Evolutionary conservation across 2,113 vertebrate species (phyloP).

Genomic region (Sorex araneus): DNA sequence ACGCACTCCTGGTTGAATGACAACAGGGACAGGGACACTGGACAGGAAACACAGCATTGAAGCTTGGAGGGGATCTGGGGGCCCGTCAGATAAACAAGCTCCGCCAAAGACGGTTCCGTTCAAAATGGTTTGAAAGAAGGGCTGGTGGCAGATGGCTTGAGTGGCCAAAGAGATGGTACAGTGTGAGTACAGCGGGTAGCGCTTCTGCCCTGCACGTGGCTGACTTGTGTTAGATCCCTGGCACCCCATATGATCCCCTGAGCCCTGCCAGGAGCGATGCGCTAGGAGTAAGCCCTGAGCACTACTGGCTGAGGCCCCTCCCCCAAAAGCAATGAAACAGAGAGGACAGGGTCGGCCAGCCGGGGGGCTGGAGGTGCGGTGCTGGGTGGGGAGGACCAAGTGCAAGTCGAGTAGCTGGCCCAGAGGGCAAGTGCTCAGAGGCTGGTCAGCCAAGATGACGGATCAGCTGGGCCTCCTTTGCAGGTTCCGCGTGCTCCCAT

Average conservation of each 20-base stretch:
- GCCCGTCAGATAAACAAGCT: neutral
- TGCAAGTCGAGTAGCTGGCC: neutral
- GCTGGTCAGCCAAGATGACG: constrained; percentile 43
- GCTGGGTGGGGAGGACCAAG: neutral
- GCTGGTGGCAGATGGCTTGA: constrained; percentile 1
- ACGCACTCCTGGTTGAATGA: constrained; percentile 50
- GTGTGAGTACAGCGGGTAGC: no score
- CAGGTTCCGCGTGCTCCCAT: neutral
- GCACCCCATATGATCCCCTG: no score
- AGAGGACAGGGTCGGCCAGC: neutral
- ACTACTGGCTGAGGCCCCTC: no score
- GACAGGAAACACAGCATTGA: constrained; percentile 44
- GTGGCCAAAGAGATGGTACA: no score
- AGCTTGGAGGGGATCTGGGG: neutral
- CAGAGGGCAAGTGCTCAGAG: neutral
- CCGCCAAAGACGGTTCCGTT: constrained; percentile 36
- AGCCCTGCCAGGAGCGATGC: no score
- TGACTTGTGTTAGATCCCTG: no score
- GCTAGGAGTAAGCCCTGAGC: no score
- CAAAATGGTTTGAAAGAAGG: constrained; percentile 56
- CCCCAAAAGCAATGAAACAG: no score
- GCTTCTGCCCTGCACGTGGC: no score
- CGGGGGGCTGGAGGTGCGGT: neutral
- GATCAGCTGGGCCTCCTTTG: neutral
- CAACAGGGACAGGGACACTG: constrained; percentile 30